Evolutionary conservation across 2,888 invertebrate species (phyloP).

Genomic region (Acanthosepion esculentum): DNA sequence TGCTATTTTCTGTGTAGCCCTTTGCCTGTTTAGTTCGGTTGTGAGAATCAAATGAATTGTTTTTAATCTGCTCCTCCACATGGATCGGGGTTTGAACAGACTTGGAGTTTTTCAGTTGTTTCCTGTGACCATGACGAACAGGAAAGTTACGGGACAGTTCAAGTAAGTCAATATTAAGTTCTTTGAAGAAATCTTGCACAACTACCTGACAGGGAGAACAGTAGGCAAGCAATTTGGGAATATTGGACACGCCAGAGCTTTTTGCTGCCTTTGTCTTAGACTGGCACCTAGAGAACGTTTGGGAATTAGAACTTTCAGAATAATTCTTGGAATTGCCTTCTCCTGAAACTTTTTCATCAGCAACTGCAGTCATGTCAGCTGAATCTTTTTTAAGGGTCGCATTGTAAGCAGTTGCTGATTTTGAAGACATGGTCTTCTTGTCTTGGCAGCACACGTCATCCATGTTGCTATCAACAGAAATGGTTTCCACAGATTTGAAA

Average conservation of each 20-base stretch:
- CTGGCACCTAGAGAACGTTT: no score
- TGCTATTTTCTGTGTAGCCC: constrained; percentile 24
- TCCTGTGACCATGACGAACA: not conserved
- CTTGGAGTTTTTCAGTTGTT: not conserved
- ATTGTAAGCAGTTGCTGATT: not conserved
- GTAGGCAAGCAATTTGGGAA: not conserved
- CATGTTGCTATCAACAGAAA: not conserved
- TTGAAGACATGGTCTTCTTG: not conserved
- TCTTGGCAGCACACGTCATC: not conserved
- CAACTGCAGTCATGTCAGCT: not conserved
- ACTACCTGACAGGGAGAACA: constrained; percentile 33
- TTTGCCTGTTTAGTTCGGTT: not conserved
- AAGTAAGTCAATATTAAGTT: constrained; percentile 7
- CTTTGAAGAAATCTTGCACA: constrained; percentile 43
- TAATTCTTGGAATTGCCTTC: not conserved
- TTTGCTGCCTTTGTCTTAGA: not conserved
- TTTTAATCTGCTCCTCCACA: not conserved
- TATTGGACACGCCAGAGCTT: not conserved
- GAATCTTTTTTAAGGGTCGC: not conserved
- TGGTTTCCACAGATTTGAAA: not conserved
- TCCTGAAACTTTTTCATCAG: not conserved
- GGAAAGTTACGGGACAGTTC: constrained; percentile 16
- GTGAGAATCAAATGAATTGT: no score
- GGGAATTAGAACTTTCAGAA: not conserved
- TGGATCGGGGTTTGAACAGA: not conserved